phyloP scores from a whole-genome alignment of 2,888 invertebrate genomes.

The Drosophila imparisetae region DNA sequence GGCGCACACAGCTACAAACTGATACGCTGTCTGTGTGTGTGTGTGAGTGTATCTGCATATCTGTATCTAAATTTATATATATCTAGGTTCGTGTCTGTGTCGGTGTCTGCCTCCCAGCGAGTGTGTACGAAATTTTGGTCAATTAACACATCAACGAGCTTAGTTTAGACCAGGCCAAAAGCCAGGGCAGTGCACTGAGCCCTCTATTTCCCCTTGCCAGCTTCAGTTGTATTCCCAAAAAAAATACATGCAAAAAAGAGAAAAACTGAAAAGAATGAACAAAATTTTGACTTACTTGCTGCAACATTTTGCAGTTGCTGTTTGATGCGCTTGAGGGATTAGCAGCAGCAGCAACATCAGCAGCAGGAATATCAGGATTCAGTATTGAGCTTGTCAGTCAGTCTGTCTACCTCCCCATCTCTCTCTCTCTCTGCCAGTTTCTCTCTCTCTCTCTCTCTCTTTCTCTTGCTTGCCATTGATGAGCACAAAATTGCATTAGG shows the following conservation, averaged over 20 bases:
- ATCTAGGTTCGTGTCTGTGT: conserved; percentile 28
- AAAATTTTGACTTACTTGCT: conserved; percentile 59
- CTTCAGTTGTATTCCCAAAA: background rate
- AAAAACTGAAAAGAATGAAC: conserved; percentile 5
- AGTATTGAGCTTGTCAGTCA: background rate
- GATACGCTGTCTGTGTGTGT: conserved; percentile 7
- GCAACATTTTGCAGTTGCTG: conserved; percentile 56
- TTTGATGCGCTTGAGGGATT: conserved; percentile 71
- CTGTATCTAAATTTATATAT: conserved; percentile 5
- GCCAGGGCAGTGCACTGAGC: conserved; percentile 18
- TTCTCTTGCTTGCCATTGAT: conserved; percentile 29
- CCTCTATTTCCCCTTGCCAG: background rate
- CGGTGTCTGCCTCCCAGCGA: conserved; percentile 49
- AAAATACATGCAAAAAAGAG: conserved; percentile 3
- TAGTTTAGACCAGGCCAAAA: conserved; percentile 56
- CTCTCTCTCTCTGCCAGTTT: too few species aligned
- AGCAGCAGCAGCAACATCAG: conserved; percentile 35
- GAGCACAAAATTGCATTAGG: conserved; percentile 54
- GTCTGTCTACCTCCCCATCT: background rate
- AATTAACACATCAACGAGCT: conserved; percentile 82
- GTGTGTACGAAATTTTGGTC: conserved; percentile 80
- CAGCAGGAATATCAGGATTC: conserved; percentile 22
- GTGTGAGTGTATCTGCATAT: conserved; percentile 16
- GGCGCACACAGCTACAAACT: background rate
- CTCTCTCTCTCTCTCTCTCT: background rate